These are phyloP conservation scores for Phalangium opilio DNA, from an alignment of 2,888 invertebrate species.

Conservation along the genomic window DNA sequence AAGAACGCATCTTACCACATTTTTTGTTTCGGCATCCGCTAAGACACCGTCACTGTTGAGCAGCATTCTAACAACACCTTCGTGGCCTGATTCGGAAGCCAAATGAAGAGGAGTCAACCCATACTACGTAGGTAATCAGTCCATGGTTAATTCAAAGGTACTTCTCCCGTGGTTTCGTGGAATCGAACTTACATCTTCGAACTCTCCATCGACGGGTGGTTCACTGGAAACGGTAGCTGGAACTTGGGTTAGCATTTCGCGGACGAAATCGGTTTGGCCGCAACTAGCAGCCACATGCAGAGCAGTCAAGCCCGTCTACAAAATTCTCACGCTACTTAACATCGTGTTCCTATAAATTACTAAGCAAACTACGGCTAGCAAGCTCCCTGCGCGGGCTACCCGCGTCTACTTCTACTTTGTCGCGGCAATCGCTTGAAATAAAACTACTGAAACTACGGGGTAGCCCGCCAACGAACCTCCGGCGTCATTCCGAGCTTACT, in stretches of 20 bases:
- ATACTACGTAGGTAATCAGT: slow-evolving; percentile 45
- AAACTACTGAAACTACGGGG: no score
- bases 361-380: no score
- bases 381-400: no score
- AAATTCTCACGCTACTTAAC: slow-evolving; percentile 1
- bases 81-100: slow-evolving; percentile 94
- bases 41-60: slow-evolving; percentile 95
- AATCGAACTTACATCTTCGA: slow-evolving; percentile 41
- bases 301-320: slow-evolving; percentile 74
- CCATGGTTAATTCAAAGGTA: not conserved
- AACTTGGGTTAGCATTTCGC: slow-evolving; percentile 79
- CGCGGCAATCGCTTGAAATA: no score
- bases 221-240: slow-evolving; percentile 94
- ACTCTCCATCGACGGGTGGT: slow-evolving; percentile 53
- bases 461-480: no score
- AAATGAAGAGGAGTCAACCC: slow-evolving; percentile 94
- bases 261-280: slow-evolving; percentile 90
- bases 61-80: slow-evolving; percentile 86
- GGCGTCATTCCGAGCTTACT: slow-evolving; percentile 22
- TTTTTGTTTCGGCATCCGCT: slow-evolving; percentile 71
- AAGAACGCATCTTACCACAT: not conserved
- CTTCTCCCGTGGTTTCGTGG: not conserved
- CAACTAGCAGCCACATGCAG: slow-evolving; percentile 95
- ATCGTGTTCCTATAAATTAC: no score
- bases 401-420: no score